Evolutionary conservation across 1,140 invertebrate species (phyloP).

Genomic region (Nasonia vitripennis): DNA sequence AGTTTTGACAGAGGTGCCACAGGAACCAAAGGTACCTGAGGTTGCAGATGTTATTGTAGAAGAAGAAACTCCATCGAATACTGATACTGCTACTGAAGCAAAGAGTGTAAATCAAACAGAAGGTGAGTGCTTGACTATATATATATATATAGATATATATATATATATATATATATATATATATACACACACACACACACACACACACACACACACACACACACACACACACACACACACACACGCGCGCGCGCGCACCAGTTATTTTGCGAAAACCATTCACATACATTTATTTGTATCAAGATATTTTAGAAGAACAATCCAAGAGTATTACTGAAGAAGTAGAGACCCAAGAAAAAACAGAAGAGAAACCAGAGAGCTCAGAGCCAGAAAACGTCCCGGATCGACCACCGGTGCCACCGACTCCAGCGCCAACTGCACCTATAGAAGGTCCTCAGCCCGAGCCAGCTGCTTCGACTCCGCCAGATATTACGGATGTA

Average conservation of each 20-base stretch:
- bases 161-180: no score
- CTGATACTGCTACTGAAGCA: not conserved
- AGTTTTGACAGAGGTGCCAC: constrained; percentile 43
- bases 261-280: not conserved
- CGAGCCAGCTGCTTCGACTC: not conserved
- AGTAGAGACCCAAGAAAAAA: not conserved
- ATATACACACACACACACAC: no score
- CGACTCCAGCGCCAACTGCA: not conserved
- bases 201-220: no score
- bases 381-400: not conserved
- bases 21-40: not conserved
- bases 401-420: not conserved
- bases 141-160: not conserved
- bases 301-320: not conserved
- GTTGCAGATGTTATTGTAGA: not conserved
- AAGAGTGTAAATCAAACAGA: not conserved
- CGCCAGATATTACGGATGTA: constrained; percentile 3
- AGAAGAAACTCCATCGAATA: not conserved
- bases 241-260: no score
- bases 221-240: no score
- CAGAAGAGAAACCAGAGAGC: not conserved
- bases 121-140: not conserved
- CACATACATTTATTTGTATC: not conserved
- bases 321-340: not conserved
- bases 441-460: not conserved